Conservation (phyloP, 2,888 invertebrate genomes). For the Caenorhabditis wallacei region DNA sequence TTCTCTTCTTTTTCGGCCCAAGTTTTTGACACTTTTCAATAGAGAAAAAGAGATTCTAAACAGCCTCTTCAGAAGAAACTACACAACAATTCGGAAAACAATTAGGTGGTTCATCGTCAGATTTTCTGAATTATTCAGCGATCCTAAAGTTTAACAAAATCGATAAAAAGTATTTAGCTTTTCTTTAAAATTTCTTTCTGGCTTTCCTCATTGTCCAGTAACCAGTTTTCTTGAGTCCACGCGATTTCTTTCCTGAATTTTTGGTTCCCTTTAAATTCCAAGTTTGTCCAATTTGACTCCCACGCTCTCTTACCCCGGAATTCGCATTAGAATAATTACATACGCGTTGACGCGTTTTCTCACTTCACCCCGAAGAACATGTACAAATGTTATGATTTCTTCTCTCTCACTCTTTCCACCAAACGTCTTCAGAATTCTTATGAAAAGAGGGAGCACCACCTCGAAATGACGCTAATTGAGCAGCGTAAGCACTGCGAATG, state of each 20-base stretch:
- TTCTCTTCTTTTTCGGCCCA: slow-evolving; percentile 17
- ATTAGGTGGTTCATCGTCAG: not conserved
- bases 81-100: slow-evolving; percentile 19
- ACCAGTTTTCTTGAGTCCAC: no score
- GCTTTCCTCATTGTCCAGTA: no score
- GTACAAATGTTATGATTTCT: slow-evolving; percentile 56
- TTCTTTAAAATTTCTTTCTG: no score
- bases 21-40: slow-evolving; percentile 42
- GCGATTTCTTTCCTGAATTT: no score
- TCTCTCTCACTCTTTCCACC: slow-evolving; percentile 1
- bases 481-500: slow-evolving; percentile 42
- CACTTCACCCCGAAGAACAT: slow-evolving; percentile 27
- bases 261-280: not conserved
- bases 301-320: slow-evolving; percentile 7
- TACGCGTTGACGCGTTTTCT: slow-evolving; percentile 48
- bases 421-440: slow-evolving; percentile 30
- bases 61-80: not conserved
- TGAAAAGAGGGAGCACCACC: slow-evolving; percentile 10
- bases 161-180: no score
- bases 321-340: slow-evolving; percentile 61
- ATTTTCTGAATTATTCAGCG: not conserved
- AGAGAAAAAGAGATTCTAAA: slow-evolving; percentile 6
- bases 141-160: no score
- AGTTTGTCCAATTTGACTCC: not conserved
- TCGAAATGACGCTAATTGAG: slow-evolving; percentile 65